Conservation (phyloP, 2,113 vertebrate species). For the Stomatorhinus ivindoensis region DNA sequence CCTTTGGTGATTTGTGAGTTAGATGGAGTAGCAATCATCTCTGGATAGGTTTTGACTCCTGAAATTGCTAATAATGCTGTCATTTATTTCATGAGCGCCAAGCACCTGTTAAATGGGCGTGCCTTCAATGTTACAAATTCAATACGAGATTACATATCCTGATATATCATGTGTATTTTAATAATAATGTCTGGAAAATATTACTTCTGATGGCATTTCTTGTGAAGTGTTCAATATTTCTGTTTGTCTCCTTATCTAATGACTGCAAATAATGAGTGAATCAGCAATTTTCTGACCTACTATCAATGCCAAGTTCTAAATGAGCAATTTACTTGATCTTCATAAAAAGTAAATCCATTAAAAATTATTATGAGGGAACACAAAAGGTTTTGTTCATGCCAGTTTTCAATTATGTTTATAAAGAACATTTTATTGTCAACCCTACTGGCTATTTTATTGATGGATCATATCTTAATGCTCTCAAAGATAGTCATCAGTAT, state of each 20-base stretch:
- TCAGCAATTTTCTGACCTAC: background rate
- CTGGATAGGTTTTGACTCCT: constrained; percentile 23
- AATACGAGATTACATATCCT: background rate
- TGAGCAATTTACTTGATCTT: background rate
- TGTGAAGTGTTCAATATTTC: background rate
- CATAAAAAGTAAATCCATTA: constrained; percentile 18
- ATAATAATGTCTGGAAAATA: background rate
- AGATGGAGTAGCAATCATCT: constrained; percentile 7
- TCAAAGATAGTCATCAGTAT: background rate
- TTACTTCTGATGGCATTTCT: constrained; percentile 21
- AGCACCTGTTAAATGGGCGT: constrained; percentile 19
- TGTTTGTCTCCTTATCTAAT: background rate
- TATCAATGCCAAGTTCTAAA: background rate
- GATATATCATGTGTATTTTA: background rate
- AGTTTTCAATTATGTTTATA: background rate
- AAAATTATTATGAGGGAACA: constrained; percentile 24
- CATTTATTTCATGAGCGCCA: constrained; percentile 33
- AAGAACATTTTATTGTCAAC: background rate
- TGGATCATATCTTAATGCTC: background rate
- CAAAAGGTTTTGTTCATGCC: background rate
- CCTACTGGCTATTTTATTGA: background rate
- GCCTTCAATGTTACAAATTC: background rate
- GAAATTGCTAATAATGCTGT: constrained; percentile 17
- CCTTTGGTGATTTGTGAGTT: background rate
- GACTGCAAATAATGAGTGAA: background rate